Evolutionary conservation across 2,888 invertebrate genomes (phyloP).

Genomic region (Lepidocyrtoides sp.): DNA sequence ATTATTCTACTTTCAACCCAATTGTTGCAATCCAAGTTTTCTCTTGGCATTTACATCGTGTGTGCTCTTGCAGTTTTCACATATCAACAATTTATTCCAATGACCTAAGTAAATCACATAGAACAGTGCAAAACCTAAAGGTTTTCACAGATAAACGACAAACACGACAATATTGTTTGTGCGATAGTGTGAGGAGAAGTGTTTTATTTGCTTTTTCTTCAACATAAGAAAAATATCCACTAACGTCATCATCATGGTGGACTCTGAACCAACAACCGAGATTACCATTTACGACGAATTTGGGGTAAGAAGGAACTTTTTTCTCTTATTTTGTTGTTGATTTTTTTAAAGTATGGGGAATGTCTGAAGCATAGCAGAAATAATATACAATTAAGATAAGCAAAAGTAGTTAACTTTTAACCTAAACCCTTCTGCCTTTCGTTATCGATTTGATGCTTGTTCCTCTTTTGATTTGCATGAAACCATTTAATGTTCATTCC

Average conservation of each 20-base stretch:
- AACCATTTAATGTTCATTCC: conserved; percentile 43
- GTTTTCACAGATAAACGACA: not conserved
- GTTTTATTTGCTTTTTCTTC: not conserved
- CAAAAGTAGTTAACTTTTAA: conserved; percentile 66
- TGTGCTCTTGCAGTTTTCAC: not conserved
- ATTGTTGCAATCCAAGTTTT: conserved; percentile 12
- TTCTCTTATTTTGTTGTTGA: not conserved
- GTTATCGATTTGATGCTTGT: conserved; percentile 42
- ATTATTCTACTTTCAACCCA: not conserved
- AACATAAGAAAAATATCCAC: not conserved
- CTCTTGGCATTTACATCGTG: not conserved
- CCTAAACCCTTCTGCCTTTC: conserved; percentile 43
- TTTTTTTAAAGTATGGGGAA: not conserved
- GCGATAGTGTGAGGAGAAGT: conserved; percentile 14
- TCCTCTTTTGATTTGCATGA: conserved; percentile 50
- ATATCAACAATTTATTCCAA: not conserved
- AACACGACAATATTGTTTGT: not conserved
- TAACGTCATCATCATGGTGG: conserved; percentile 64
- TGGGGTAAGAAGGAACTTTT: conserved; percentile 73
- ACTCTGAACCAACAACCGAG: conserved; percentile 76
- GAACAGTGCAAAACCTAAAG: conserved; percentile 48
- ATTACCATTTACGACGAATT: conserved; percentile 72
- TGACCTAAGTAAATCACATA: conserved; percentile 9
- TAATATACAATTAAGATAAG: conserved; percentile 21
- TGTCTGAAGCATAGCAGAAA: not conserved